Percentiles rank a stretch among this genome's conserved stretches.
Conservation (phyloP, 2,113 vertebrate species). For the Xyrauchen texanus region DNA sequence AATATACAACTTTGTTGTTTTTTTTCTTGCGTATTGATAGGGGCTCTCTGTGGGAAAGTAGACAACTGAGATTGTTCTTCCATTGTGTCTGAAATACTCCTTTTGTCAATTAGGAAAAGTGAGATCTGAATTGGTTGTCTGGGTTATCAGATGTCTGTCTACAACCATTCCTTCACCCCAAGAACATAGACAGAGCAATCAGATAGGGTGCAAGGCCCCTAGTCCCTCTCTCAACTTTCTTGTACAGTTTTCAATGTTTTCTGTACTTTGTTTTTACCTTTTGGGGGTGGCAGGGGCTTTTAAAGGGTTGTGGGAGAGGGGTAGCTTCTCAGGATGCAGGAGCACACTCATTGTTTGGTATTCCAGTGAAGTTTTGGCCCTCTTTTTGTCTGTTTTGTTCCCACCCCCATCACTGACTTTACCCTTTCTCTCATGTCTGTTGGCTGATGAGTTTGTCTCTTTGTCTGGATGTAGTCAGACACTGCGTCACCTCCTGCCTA, state of each 20-base stretch:
- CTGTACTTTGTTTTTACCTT: background rate
- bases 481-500: slow-evolving; percentile 85
- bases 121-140: slow-evolving; percentile 43
- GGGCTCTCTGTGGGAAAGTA: background rate
- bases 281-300: background rate
- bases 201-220: background rate
- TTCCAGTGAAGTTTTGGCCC: slow-evolving; percentile 68
- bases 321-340: slow-evolving; percentile 61
- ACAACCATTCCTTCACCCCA: slow-evolving; percentile 33
- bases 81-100: slow-evolving; percentile 15
- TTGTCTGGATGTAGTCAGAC: slow-evolving; percentile 82
- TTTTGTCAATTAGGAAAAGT: slow-evolving; percentile 50
- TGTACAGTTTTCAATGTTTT: background rate
- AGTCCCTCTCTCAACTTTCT: background rate
- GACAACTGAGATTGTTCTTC: slow-evolving; percentile 13
- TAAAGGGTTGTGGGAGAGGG: slow-evolving; percentile 43
- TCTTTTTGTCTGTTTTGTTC: slow-evolving; percentile 65
- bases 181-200: background rate
- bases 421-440: slow-evolving; percentile 67
- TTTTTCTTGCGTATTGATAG: background rate
- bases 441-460: slow-evolving; percentile 81
- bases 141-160: slow-evolving; percentile 50
- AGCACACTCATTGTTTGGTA: slow-evolving; percentile 66
- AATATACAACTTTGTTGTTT: background rate
- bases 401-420: slow-evolving; percentile 34